Base-by-base conservation (phyloP, 2,797 vertebrate genomes). In the Cetoscarus ocellatus region DNA sequence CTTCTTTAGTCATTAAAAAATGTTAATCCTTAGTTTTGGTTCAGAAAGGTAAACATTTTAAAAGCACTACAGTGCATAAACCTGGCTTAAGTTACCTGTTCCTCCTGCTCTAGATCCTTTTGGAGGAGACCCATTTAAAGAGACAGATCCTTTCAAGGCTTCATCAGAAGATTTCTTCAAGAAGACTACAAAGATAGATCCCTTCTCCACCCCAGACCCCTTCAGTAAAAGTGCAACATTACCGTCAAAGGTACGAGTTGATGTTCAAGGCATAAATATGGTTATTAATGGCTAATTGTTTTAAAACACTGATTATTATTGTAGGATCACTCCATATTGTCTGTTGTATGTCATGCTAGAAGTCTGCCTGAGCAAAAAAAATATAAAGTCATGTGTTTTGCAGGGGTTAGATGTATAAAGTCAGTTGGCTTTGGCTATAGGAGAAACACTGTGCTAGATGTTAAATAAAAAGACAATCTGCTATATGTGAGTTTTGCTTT, bases 151-250 rank as follows among this genome's bases (percentile, higher is more conserved):
- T 0, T 96, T 95, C 80, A 94, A 94, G 77, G 80, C 89, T 36
- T 93, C 93, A 1, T 93, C 96, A 0, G 97, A 98, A 14, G 96
- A 98, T 87, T 98, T 98, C 91, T 98, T 98, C 76, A 97, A 97
- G 92, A 97, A 98, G 73, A 95, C 94, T 3, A 88, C 92, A 47
- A 98, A 97, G 91, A 90, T 91, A 0, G 98, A 98, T 82, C 97
- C 97, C 0, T 98, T 99, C 87, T 95, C 94, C 83, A 83, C 86
- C 19, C 87, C 96, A 8, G 98, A 98, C 63, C 95, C 96, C 0
- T 98, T 98, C 88, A 95, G 92, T 40, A 99, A 97, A 92, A 96
- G 94, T 71, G 91, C 95, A 1, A 94, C 96, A 3, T 86, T 97
- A 68, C 94, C 96, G 3, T 82, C 95, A 18, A 97, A 98, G 96